Base-by-base conservation (phyloP, 2,797 vertebrate species). In the Liasis olivaceus region DNA sequence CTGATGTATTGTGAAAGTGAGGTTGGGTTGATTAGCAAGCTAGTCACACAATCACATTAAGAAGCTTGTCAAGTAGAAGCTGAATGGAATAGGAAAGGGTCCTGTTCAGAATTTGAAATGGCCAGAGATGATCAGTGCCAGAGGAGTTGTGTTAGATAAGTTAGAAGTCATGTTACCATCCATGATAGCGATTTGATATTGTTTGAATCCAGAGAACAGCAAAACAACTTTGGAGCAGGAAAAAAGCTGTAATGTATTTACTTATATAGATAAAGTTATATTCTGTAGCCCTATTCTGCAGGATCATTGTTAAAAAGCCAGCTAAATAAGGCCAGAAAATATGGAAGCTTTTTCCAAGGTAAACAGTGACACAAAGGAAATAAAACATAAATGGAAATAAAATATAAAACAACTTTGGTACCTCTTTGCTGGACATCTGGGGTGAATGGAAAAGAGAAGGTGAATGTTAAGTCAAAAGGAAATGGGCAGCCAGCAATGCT, bases 61-160 rank as follows among this genome's bases (percentile, higher is more conserved):
- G 87, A 85, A 89, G 62, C 87, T 77, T 92, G 87, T 89, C 87
- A 85, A 8, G 77, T 56, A 89, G 60, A 66, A 56, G 66, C 63
- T 58, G 15, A 92, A 85, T 59, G 24, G 66, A 54, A 13, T 22
- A 24, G 51, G 66, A 1, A 6, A 85, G 51, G 11, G n/a, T 22
- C 24, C 56, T 88, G 58, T 9, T 77, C 64, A 88, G 85, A 91
- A 62, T 11, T 42, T 14, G 15, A 62, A 63, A 66, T 22, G 12
- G 47, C 6, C 26, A 56, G 72, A 60, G 5, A 4, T 22, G 17
- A 72, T 58, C 60, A 31, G 5, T 31, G 58, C 28, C 42, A 66
- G 60, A 58, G 62, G n/a, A 47, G 28, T 12, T 17, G 89, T 58
- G 87, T 89, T 15, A 31, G 62, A 66, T 58, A 36, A 1, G 36